Evolutionary conservation across 2,113 vertebrate genomes (phyloP).

Genomic region (Pogonocichla stellata): DNA sequence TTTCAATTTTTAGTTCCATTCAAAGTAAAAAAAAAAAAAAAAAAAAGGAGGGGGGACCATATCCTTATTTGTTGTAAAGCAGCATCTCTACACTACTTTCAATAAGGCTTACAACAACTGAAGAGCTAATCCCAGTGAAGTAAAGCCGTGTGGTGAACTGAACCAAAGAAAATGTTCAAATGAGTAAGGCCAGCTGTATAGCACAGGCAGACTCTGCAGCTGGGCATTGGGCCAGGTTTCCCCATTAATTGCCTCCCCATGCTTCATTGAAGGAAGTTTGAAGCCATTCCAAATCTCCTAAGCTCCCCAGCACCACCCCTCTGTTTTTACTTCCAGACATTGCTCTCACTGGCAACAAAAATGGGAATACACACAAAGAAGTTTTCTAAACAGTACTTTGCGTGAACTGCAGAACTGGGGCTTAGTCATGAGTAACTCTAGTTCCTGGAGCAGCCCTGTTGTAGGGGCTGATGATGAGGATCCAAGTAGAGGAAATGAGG

Average conservation of each 20-base stretch:
- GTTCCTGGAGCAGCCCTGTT: neutral
- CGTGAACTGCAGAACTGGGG: neutral
- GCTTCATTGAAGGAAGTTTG: constrained; percentile 51
- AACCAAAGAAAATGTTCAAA: constrained; percentile 61
- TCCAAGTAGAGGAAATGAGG: constrained; percentile 11
- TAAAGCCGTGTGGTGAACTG: constrained; percentile 29
- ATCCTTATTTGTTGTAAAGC: neutral
- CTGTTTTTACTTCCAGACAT: constrained; percentile 38
- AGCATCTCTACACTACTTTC: neutral
- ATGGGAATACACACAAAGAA: neutral
- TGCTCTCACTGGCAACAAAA: neutral
- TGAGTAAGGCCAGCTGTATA: constrained; percentile 45
- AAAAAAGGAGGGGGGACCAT: rapidly evolving
- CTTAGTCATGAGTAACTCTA: neutral
- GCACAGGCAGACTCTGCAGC: constrained; percentile 17
- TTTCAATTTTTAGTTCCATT: neutral
- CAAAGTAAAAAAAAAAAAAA: neutral
- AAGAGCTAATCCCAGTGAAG: constrained; percentile 29
- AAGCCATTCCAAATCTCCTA: constrained; percentile 51
- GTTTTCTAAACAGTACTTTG: constrained; percentile 28
- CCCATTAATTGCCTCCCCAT: constrained; percentile 52
- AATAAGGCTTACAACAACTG: neutral
- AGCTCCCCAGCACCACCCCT: constrained; percentile 17
- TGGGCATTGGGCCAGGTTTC: constrained; percentile 39
- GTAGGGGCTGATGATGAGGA: neutral